A percentile compares a stretch with the other conserved stretches of the same genome.
Evolutionary conservation across 1,140 invertebrate genomes (phyloP).

Genomic region (Panagrolaimus sp.): DNA sequence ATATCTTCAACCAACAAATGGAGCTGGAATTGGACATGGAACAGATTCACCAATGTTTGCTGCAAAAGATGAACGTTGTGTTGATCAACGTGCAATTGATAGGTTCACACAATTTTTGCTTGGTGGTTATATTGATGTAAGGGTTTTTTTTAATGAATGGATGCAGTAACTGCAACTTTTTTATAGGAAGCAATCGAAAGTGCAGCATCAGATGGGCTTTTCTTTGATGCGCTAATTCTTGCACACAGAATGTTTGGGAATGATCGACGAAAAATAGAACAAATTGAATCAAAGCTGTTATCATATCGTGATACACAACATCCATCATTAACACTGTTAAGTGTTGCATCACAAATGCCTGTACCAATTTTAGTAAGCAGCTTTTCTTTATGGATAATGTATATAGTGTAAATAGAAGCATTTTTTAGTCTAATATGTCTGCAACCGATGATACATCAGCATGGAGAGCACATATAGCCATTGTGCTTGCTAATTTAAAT

Average conservation of each 20-base stretch:
- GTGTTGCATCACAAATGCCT: constrained; percentile 37
- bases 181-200: constrained; percentile 37
- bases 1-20: not conserved
- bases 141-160: constrained; percentile 9
- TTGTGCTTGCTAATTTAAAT: constrained; percentile 43
- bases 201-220: constrained; percentile 36
- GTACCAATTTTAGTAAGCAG: constrained; percentile 36
- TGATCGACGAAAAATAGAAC: constrained; percentile 29
- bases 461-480: constrained; percentile 45
- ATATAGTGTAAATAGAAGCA: too few relatives aligned
- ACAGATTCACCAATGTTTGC: not conserved
- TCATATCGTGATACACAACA: constrained; percentile 27
- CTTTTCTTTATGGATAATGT: not conserved
- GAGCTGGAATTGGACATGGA: not conserved
- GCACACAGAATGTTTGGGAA: constrained; percentile 36
- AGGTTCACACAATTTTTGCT: constrained; percentile 35
- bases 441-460: constrained; percentile 31
- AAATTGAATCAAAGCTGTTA: constrained; percentile 35
- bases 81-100: constrained; percentile 30
- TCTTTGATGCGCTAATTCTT: constrained; percentile 43
- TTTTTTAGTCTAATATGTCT: constrained; percentile 25
- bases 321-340: constrained; percentile 39
- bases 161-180: constrained; percentile 7
- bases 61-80: not conserved
- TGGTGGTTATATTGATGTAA: constrained; percentile 43